Base-by-base conservation (phyloP, 1,140 invertebrate species). In the Manduca sexta region DNA sequence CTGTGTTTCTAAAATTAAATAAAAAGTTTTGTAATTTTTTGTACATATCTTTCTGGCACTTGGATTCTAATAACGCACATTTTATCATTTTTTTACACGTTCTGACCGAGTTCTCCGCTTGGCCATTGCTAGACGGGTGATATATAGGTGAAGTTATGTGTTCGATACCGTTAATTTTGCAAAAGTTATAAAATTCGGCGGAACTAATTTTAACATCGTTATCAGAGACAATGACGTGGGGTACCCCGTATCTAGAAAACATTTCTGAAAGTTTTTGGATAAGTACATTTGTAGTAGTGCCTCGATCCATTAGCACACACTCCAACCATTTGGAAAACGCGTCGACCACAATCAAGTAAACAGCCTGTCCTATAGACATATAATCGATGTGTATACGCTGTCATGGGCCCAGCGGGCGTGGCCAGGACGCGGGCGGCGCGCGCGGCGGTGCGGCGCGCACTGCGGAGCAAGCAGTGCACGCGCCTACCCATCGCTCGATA, bases 311-410 rank as follows among this genome's bases (percentile, higher is more conserved):
- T 1, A 40, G 10, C 8, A 54, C 10, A 40, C 53, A 50, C n/a
- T 56, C 53, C 14, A 56, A 18, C 53, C 53, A 56, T 30, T 48
- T 54, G 15, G 31, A 43, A 17, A 39, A 46, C 12, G 51, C 33
- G 33, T 60, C 57, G 10, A 52, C 30, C 11, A 53, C 39, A 1
- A 53, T 18, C 8, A 59, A 13, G 21, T 49, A 54, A 15, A 35
- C 43, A 18, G 38, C 56, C 13, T 56, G 43, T 14, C 33, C 50
- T 15, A 52, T 29, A 16, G 31, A 35, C 44, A 64, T 45, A 16
- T 69, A 63, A 37, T 69, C 66, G 13, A 69, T 49, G 13, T 69
- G 66, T 2, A 66, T 29, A 11, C 66, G 56, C 13, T 61, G 38
- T 54, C 64, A 66, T 0, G 55, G 46, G 1, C 21, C 44, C 1